phyloP scores from a whole-genome alignment of 2,797 vertebrate genomes.

The Trematomus bernacchii region DNA sequence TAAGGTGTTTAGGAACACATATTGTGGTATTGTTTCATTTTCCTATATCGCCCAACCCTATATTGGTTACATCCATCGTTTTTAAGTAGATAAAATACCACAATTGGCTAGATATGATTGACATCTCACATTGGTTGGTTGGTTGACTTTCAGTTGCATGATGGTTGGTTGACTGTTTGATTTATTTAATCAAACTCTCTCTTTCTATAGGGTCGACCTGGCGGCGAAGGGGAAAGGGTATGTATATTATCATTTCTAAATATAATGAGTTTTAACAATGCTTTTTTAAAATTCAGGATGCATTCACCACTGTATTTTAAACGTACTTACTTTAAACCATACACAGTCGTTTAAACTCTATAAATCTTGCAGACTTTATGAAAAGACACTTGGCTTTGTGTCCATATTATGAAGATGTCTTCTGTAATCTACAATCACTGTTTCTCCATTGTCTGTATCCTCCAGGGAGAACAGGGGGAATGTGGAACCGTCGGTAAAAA shows the following conservation, averaged over 20 bases:
- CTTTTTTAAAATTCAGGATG: neutral
- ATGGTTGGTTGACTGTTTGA: neutral
- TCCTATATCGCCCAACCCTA: too few relatives aligned
- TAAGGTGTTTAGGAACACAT: too few relatives aligned
- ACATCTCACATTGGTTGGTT: too few relatives aligned
- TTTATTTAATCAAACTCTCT: neutral
- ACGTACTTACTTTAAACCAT: too few relatives aligned
- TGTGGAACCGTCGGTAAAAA: constrained; percentile 75
- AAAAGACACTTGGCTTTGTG: constrained; percentile 4
- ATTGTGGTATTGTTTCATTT: too few relatives aligned
- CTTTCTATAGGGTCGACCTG: constrained; percentile 82
- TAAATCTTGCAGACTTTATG: neutral
- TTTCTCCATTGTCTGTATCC: neutral
- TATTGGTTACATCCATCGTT: neutral
- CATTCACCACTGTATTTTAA: neutral
- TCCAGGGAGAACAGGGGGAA: constrained; percentile 80
- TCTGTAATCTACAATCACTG: neutral
- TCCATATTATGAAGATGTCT: neutral
- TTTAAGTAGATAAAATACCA: neutral
- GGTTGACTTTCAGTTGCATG: neutral
- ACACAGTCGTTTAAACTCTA: neutral
- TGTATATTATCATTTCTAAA: constrained; percentile 15
- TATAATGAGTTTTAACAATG: neutral
- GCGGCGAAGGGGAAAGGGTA: constrained; percentile 90
- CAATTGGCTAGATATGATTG: neutral